A percentile compares a stretch with the other conserved stretches of the same genome.
Conservation (phyloP, 2,797 vertebrate species). For the Neolamprologus multifasciatus region DNA sequence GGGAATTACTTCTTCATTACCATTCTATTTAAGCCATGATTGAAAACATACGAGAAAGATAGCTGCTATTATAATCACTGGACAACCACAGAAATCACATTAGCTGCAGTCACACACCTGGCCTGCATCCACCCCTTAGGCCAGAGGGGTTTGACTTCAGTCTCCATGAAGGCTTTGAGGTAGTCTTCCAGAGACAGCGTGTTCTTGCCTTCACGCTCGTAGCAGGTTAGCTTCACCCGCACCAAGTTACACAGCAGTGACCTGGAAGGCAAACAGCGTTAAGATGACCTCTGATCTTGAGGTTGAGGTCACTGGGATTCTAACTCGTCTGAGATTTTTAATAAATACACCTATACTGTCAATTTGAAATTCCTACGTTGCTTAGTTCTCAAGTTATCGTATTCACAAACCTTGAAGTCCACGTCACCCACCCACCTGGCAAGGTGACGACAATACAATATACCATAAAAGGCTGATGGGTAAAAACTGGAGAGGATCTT, state of each 20-base stretch:
- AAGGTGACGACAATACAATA: background rate
- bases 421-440: background rate
- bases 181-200: slow-evolving; percentile 89
- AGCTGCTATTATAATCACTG: background rate
- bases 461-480: background rate
- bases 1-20: background rate
- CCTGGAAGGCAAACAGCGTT: slow-evolving; percentile 58
- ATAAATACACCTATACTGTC: background rate
- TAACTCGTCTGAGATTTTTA: background rate
- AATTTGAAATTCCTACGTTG: background rate
- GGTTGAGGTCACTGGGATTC: background rate
- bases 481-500: background rate
- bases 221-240: slow-evolving; percentile 92
- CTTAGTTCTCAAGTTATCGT: background rate
- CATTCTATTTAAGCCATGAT: background rate
- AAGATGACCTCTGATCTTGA: background rate
- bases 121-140: slow-evolving; percentile 99
- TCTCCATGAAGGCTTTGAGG: slow-evolving; percentile 94
- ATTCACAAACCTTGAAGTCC: background rate
- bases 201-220: slow-evolving; percentile 91
- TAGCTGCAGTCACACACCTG: slow-evolving; percentile 74
- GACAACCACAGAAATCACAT: background rate
- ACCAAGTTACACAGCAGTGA: slow-evolving; percentile 90
- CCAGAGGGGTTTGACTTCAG: slow-evolving; percentile 94
- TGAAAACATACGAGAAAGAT: background rate